phyloP scores from a whole-genome alignment of 2,113 vertebrate genomes.

The Plecotus auritus region DNA sequence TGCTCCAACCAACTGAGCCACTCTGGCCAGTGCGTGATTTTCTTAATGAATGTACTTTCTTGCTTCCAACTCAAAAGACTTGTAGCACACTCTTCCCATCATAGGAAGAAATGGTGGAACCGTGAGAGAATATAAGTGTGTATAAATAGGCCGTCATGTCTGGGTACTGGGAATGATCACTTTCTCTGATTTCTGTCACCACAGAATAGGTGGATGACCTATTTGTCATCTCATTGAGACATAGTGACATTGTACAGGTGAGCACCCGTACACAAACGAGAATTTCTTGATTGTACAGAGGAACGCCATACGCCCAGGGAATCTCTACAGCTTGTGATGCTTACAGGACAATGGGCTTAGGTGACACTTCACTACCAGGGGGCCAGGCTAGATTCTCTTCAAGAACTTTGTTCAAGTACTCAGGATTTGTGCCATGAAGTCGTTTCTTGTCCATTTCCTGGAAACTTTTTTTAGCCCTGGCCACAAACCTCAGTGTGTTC shows the following conservation, averaged over 20 bases:
- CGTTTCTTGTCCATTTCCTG: neutral
- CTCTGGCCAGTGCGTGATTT: neutral
- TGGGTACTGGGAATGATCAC: neutral
- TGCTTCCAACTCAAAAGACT: neutral
- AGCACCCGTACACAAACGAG: neutral
- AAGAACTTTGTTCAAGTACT: neutral
- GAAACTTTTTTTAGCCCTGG: neutral
- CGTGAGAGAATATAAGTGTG: neutral
- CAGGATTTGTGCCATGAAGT: neutral
- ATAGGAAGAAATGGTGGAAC: neutral
- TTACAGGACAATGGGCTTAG: neutral
- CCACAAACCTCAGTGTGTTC: neutral
- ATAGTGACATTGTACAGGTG: neutral
- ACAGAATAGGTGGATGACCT: neutral
- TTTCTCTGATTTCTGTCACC: neutral
- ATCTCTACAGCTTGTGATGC: neutral
- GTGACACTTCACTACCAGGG: neutral
- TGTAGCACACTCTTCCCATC: neutral
- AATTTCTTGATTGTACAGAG: neutral
- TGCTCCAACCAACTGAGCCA: neutral
- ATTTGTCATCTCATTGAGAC: neutral
- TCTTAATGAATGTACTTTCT: neutral
- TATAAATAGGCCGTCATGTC: neutral
- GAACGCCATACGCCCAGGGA: neutral
- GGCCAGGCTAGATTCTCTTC: neutral